Evolutionary conservation across 2,113 vertebrate species (phyloP), one percentile per base, ranked within the genome.

Genomic region (Natator depressus): DNA sequence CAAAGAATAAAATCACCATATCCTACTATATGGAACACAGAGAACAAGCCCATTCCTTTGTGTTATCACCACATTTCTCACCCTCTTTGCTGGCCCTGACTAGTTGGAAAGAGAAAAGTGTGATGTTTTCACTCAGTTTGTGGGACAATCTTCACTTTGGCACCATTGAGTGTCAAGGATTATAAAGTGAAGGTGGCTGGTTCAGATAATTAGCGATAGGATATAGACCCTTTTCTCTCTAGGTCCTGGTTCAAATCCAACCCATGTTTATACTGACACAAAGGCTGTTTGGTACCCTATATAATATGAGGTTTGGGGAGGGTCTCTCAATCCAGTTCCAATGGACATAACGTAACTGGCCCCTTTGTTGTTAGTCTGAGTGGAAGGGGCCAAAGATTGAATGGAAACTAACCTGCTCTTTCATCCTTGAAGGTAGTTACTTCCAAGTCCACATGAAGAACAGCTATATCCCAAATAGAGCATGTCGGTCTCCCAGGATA

Each of bases 281-380:
- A 38, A 42, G 79, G 42, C 29, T 65, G 27, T 2, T 8, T 80
- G 79, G 38, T 38, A n/a, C n/a, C 35, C 72, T 80, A 20, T 1
- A 3, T 10, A 6, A 3, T 10, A 6, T 53, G 13, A 75, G 54
- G 3, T 13, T 90, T 47, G 83, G 22, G 25, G 35, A 57, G 95
- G 49, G 31, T 0, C 0, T 14, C 49, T 87, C 0, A 0, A 29
- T 82, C 80, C 47, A 49, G 7, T 19, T 51, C 86, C 47, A 65
- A 84, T 20, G 53, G 59, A 2, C 72, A 42, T 27, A 54, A 53
- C 38, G 17, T 14, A 94, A 78, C 17, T 42, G 11, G 38, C 65
- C 57, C 75, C 35, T 84, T 80, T 35, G 90, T 22, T 29, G 84
- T 29, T 27, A 88, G 24, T 55, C 82, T 59, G 47, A 55, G 85